These are phyloP conservation scores for Anhinga rufa DNA, from an alignment of 2,113 vertebrate species.

Conservation along the genomic window DNA sequence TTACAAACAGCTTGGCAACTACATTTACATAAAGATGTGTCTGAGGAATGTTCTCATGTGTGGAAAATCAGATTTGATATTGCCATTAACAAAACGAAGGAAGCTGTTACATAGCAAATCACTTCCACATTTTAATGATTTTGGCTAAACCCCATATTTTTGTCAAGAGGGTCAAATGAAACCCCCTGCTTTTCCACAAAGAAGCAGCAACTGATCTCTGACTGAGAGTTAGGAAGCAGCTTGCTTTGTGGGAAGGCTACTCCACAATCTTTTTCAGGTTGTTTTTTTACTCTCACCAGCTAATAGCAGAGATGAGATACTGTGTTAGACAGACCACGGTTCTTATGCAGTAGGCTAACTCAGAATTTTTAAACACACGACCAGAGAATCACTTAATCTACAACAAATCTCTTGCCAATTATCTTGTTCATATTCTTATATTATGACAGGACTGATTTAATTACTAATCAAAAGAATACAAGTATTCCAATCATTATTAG, in stretches of 20 bases:
- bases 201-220: not conserved
- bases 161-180: conserved; percentile 35
- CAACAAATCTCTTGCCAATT: not conserved
- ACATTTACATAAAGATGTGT: conserved; percentile 81
- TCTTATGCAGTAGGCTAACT: not conserved
- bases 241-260: not conserved
- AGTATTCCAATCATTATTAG: not conserved
- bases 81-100: conserved; percentile 66
- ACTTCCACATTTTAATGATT: conserved; percentile 53
- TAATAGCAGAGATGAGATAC: not conserved
- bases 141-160: conserved; percentile 34
- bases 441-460: not conserved
- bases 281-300: not conserved
- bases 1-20: conserved; percentile 83
- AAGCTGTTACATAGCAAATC: conserved; percentile 48
- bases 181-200: not conserved
- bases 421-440: not conserved
- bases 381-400: not conserved
- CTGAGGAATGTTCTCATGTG: conserved; percentile 76
- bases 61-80: conserved; percentile 78
- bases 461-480: not conserved
- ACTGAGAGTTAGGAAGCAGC: not conserved
- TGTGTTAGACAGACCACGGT: not conserved
- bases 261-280: not conserved
- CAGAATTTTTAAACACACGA: not conserved